These are phyloP conservation scores for Cyanoderma ruficeps DNA, from an alignment of 2,113 vertebrate genomes.

Conservation along the genomic window DNA sequence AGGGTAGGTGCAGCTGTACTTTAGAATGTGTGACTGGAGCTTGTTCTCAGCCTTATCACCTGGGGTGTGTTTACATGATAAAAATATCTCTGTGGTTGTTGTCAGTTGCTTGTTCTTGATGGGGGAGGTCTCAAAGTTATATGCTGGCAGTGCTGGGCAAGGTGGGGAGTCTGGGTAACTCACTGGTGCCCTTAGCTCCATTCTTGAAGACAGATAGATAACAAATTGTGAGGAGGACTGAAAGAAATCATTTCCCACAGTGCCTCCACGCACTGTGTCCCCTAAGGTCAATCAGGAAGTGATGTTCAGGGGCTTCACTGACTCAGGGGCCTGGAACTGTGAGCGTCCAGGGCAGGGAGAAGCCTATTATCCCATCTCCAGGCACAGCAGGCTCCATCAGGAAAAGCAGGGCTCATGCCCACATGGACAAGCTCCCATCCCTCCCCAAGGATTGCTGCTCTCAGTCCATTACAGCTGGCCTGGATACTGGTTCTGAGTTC, in stretches of 20 bases:
- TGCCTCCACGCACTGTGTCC: neutral
- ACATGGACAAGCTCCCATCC: neutral
- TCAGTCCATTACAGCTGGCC: neutral
- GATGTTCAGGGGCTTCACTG: neutral
- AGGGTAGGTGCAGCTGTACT: neutral
- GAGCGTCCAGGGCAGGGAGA: neutral
- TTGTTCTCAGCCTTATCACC: neutral
- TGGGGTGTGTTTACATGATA: accelerated
- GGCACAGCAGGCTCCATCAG: neutral
- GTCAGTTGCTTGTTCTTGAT: neutral
- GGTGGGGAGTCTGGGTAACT: neutral
- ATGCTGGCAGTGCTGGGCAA: neutral
- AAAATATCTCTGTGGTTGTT: neutral
- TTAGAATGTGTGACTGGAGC: neutral
- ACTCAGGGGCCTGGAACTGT: neutral
- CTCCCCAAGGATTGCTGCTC: neutral
- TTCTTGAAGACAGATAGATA: neutral
- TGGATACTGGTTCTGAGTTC: neutral
- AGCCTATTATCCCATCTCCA: neutral
- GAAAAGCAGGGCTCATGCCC: neutral
- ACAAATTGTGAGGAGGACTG: neutral
- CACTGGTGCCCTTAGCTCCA: neutral
- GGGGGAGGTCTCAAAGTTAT: neutral
- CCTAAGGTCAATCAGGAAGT: neutral
- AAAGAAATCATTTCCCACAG: neutral